phyloP scores from a whole-genome alignment of 2,797 vertebrate genomes.

The Percopsis omiscomaycus region DNA sequence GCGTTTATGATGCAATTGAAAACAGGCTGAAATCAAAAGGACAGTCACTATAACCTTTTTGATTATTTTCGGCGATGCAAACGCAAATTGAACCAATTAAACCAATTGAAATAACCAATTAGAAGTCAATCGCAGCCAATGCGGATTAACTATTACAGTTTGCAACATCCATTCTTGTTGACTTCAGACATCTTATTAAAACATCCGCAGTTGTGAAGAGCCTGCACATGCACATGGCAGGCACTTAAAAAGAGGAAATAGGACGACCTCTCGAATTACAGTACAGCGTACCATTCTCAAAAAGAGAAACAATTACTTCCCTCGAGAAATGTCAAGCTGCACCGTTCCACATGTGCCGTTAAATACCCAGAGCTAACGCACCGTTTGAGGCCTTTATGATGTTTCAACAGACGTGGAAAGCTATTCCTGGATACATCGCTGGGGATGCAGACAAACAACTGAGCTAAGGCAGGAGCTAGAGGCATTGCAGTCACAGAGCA shows the following conservation, averaged over 20 bases:
- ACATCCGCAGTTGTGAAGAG: neutral
- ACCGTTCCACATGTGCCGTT: neutral
- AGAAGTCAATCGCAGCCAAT: constrained; percentile 6
- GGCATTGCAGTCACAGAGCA: constrained; percentile 14
- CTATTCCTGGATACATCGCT: neutral
- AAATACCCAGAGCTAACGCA: neutral
- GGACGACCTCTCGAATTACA: constrained; percentile 1
- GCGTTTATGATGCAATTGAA: constrained; percentile 14
- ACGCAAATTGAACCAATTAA: constrained; percentile 14
- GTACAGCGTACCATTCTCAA: neutral
- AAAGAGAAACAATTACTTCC: neutral
- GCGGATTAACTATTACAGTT: constrained; percentile 16
- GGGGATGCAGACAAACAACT: constrained; percentile 5
- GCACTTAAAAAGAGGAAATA: neutral
- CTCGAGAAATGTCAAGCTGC: constrained; percentile 11
- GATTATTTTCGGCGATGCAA: constrained; percentile 14
- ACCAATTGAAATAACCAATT: neutral
- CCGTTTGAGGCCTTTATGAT: constrained; percentile 10
- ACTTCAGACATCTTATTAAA: neutral
- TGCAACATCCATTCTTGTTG: constrained; percentile 1
- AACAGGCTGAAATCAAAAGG: constrained; percentile 12
- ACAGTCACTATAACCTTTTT: constrained; percentile 8
- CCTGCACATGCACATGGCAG: neutral
- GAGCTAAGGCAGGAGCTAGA: constrained; percentile 8
- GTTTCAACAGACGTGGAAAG: constrained; percentile 23